Evolutionary conservation across 2,888 invertebrate genomes (phyloP).

Genomic region (Pseudanteris insignis): DNA sequence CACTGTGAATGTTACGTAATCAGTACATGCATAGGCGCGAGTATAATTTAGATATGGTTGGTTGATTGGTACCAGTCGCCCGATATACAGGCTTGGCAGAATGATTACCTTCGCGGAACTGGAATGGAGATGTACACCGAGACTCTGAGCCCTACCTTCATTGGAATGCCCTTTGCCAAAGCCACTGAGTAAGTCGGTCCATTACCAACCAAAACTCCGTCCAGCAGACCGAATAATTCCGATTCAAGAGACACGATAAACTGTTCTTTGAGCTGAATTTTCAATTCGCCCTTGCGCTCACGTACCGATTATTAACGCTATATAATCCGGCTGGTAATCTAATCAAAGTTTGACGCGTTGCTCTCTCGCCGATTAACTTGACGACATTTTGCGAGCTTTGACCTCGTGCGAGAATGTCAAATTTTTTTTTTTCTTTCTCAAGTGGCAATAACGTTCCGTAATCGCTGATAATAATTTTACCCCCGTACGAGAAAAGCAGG

Average conservation of each 20-base stretch:
- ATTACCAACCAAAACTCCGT: conserved; percentile 62
- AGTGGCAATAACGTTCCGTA: too few relatives aligned
- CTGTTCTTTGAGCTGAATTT: conserved; percentile 3
- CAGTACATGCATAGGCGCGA: conserved; percentile 69
- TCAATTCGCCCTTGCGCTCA: conserved; percentile 1
- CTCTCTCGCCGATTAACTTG: not conserved
- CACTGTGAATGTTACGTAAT: conserved; percentile 51
- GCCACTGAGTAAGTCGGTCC: conserved; percentile 95
- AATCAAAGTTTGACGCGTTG: conserved; percentile 2
- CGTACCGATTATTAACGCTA: conserved; percentile 1
- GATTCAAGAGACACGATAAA: conserved; percentile 62
- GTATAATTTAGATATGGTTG: conserved; percentile 64
- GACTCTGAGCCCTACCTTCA: conserved; percentile 96
- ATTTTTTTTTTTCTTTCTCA: too few relatives aligned
- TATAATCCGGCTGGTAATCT: too few relatives aligned
- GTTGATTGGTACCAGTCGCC: conserved; percentile 79
- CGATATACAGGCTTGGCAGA: conserved; percentile 97
- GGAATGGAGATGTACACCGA: conserved; percentile 99
- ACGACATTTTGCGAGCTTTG: too few relatives aligned
- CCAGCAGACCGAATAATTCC: conserved; percentile 56
- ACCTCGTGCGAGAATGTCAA: too few relatives aligned
- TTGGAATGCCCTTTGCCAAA: conserved; percentile 97
- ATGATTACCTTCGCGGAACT: conserved; percentile 99
- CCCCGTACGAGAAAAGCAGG: conserved; percentile 44
- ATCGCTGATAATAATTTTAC: too few relatives aligned